Base-by-base conservation (phyloP, 2,113 vertebrate species). In the Casuarius casuarius region DNA sequence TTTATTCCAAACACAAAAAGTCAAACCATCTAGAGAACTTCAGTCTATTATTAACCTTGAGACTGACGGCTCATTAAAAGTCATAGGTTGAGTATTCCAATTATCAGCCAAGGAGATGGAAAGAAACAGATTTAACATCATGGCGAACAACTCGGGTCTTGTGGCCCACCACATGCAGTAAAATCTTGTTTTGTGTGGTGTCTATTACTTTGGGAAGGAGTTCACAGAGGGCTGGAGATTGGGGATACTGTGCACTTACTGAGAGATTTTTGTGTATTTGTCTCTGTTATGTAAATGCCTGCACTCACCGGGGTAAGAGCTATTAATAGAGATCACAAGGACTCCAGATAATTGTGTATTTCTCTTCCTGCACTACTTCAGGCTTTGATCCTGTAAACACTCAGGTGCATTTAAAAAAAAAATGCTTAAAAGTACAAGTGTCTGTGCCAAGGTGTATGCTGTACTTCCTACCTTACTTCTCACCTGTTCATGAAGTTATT, bases 11-110 rank as follows among this genome's bases (percentile, higher is more conserved):
- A 81, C 66, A 91, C 70, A 87, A 49, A 71, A 87, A 94, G 86
- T 79, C 91, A 87, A 92, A 88, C 48, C 16, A 1, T 73, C 87
- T 91, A 87, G 84, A 91, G 84, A 93, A 89, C 52, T 91, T 92
- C 56, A 94, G 70, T 79, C 86, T 82, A 66, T 83, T 86, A 90
- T 96, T 94, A 94, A 96, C 83, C 87, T 75, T 81, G 79, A 70
- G 89, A 94, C 89, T 94, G 87, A 48, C 44, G 94, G 80, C 74
- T 96, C 91, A 95, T 84, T 91, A 93, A 33, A 91, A 94, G 94
- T 87, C 96, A 95, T 87, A 96, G 94, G 92, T 82, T 95, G 94
- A 92, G 29, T 73, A 92, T 89, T 92, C 62, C 92, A 94, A 95
- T 96, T 97, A 96, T 82, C 70, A 76, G 49, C 80, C 48, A 82